Conservation (phyloP, 2,797 vertebrate genomes). For the Hafferia zeledoni region DNA sequence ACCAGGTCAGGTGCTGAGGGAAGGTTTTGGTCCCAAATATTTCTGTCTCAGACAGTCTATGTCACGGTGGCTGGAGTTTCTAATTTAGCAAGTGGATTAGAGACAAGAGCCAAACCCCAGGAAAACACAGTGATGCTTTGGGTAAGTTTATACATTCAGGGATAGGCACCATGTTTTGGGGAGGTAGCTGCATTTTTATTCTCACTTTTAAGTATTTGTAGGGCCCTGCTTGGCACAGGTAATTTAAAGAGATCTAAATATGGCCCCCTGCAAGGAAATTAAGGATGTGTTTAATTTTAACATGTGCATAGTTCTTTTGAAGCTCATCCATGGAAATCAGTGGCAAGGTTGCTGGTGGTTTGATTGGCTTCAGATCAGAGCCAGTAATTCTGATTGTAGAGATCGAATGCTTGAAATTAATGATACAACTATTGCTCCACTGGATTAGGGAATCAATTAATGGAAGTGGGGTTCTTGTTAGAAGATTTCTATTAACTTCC, state of each 20-base stretch:
- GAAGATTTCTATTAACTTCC: constrained; percentile 47
- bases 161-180: background rate
- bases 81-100: background rate
- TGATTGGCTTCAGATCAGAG: constrained; percentile 64
- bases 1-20: background rate
- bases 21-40: background rate
- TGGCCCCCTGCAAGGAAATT: constrained; percentile 35
- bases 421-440: constrained; percentile 57
- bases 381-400: constrained; percentile 62
- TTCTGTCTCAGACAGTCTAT: background rate
- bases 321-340: constrained; percentile 60
- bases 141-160: background rate
- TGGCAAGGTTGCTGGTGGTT: constrained; percentile 45
- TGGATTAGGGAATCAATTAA: constrained; percentile 61
- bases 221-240: background rate
- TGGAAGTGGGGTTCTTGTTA: constrained; percentile 49
- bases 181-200: background rate
- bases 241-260: constrained; percentile 41
- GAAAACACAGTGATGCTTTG: background rate
- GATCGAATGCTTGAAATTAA: constrained; percentile 63
- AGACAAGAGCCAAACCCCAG: background rate
- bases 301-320: constrained; percentile 35
- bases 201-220: background rate
- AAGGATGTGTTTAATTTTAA: constrained; percentile 57
- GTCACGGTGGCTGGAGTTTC: background rate